Conservation (phyloP, 2,888 invertebrate genomes). For the Molanna angustata region DNA sequence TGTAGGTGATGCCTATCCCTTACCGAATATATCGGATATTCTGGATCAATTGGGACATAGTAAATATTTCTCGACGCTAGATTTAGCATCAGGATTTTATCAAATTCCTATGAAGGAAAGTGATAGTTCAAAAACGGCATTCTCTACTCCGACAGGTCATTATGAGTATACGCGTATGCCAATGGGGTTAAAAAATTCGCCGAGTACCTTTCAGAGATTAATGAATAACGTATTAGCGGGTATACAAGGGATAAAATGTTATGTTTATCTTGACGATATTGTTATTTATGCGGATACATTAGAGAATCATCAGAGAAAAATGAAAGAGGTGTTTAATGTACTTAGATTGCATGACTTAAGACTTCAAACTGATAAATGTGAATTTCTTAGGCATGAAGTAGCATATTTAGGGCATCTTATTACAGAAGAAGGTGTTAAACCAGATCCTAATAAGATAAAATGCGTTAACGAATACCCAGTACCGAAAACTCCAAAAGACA, state of each 20-base stretch:
- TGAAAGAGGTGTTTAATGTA: slow-evolving; percentile 24
- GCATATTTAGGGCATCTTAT: slow-evolving; percentile 37
- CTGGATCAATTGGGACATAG: slow-evolving; percentile 39
- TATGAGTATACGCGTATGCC: slow-evolving; percentile 40
- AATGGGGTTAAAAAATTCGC: slow-evolving; percentile 42
- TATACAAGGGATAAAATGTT: slow-evolving; percentile 37
- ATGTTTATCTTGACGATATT: slow-evolving; percentile 39
- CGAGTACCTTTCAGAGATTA: slow-evolving; percentile 41
- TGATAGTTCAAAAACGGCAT: slow-evolving; percentile 40
- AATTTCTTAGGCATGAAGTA: slow-evolving; percentile 35
- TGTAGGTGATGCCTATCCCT: slow-evolving; percentile 38
- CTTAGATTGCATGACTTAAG: slow-evolving; percentile 30
- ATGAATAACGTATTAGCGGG: slow-evolving; percentile 40
- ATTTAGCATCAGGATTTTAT: slow-evolving; percentile 41
- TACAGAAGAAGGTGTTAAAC: slow-evolving; percentile 32
- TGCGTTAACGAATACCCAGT: slow-evolving; percentile 30
- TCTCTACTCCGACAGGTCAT: slow-evolving; percentile 38
- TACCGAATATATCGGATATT: slow-evolving; percentile 40
- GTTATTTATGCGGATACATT: slow-evolving; percentile 36
- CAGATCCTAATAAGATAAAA: slow-evolving; percentile 31
- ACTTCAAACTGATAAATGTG: slow-evolving; percentile 34
- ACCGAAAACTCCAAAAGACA: slow-evolving; percentile 30
- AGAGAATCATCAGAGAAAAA: slow-evolving; percentile 28
- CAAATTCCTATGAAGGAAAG: slow-evolving; percentile 37
- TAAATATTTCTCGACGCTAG: slow-evolving; percentile 39